Evolutionary conservation across 2,797 vertebrate species (phyloP).

Genomic region (Muscicapa striata): DNA sequence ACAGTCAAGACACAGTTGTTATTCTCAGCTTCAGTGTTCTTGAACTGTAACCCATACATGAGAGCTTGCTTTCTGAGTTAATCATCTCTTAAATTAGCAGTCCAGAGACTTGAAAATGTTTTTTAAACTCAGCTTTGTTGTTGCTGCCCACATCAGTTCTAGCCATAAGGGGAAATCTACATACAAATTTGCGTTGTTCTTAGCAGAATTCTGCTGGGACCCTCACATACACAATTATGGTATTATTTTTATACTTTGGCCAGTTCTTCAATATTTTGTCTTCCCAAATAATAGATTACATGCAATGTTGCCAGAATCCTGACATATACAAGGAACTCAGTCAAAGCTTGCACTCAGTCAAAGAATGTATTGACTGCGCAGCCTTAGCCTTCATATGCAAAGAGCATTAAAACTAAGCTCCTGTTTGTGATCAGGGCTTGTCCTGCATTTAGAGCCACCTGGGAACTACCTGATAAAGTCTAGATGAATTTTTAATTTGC

Average conservation of each 20-base stretch:
- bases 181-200: background rate
- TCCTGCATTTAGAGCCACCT: background rate
- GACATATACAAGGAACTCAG: background rate
- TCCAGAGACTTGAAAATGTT: background rate
- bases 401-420: background rate
- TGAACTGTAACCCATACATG: slow-evolving; percentile 31
- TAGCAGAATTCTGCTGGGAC: slow-evolving; percentile 13
- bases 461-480: background rate
- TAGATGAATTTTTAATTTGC: background rate
- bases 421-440: background rate
- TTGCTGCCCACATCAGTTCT: background rate
- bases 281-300: background rate
- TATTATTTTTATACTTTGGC: background rate
- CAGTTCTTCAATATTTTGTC: slow-evolving; percentile 32
- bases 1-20: slow-evolving; percentile 46
- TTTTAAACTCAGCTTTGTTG: slow-evolving; percentile 37
- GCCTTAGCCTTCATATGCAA: background rate
- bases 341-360: background rate
- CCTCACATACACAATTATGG: background rate
- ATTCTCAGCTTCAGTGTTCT: slow-evolving; percentile 33
- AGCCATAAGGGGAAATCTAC: background rate
- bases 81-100: slow-evolving; percentile 23
- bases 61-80: slow-evolving; percentile 28
- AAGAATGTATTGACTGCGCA: background rate
- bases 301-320: slow-evolving; percentile 13